These are phyloP conservation scores for Druceiella hillmani DNA, from an alignment of 2,888 invertebrate species.

Conservation along the genomic window DNA sequence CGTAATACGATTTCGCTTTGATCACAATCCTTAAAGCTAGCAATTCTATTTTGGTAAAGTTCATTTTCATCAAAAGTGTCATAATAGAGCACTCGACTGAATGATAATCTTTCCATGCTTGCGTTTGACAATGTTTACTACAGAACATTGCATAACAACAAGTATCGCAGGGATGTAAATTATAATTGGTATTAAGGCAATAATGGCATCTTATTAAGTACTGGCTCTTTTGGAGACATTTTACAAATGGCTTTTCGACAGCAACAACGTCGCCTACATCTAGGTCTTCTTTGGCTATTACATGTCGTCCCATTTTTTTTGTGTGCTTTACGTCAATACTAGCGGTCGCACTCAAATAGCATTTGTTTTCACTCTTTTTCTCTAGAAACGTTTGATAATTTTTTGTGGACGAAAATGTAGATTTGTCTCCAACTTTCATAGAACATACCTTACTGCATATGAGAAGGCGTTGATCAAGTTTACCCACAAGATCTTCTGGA, in stretches of 20 bases:
- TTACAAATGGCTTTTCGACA: constrained; percentile 67
- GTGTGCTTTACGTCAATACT: constrained; percentile 54
- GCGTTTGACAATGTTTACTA: constrained; percentile 54
- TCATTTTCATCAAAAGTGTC: constrained; percentile 51
- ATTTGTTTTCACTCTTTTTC: constrained; percentile 32
- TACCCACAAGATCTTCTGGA: constrained; percentile 56
- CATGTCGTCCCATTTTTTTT: constrained; percentile 60
- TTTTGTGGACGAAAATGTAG: neutral
- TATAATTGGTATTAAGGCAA: constrained; percentile 56
- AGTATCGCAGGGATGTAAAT: constrained; percentile 56
- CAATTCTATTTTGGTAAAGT: constrained; percentile 62
- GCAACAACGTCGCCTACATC: constrained; percentile 70
- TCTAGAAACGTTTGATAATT: constrained; percentile 25
- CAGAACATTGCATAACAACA: constrained; percentile 66
- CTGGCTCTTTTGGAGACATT: constrained; percentile 45
- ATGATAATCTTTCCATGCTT: constrained; percentile 66
- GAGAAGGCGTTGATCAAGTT: constrained; percentile 54
- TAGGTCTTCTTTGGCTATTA: constrained; percentile 63
- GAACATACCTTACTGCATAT: constrained; percentile 34
- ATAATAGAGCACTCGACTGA: constrained; percentile 69
- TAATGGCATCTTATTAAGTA: constrained; percentile 59
- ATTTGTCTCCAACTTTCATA: neutral
- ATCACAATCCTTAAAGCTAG: constrained; percentile 60
- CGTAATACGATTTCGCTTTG: constrained; percentile 35
- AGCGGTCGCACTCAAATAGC: constrained; percentile 57